Percentiles rank a stretch among this genome's conserved stretches.
These are phyloP conservation scores for Pomacea maculata DNA, from an alignment of 1,140 invertebrate genomes.

Conservation along the genomic window DNA sequence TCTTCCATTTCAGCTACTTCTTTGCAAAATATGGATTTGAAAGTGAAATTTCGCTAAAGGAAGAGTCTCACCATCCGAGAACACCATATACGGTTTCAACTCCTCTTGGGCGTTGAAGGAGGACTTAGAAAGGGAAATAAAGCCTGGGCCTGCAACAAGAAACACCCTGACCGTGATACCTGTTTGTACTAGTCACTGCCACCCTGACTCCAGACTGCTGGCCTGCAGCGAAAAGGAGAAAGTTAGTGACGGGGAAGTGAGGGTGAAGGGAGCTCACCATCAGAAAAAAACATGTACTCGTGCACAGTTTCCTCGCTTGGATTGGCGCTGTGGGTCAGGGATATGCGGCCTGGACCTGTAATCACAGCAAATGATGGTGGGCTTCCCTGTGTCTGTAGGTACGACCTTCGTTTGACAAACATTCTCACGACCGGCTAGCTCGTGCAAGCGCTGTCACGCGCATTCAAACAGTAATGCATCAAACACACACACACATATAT, in stretches of 20 bases:
- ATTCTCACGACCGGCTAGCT: too few relatives aligned
- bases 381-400: background rate
- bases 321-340: slow-evolving; percentile 39
- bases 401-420: background rate
- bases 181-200: too few relatives aligned
- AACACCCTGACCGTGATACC: too few relatives aligned
- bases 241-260: background rate
- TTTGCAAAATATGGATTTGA: too few relatives aligned
- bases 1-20: too few relatives aligned
- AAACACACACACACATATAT: background rate
- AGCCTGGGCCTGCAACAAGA: slow-evolving; percentile 39
- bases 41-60: too few relatives aligned
- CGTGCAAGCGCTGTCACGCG: too few relatives aligned
- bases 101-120: slow-evolving; percentile 40
- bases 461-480: background rate
- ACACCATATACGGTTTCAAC: slow-evolving; percentile 51
- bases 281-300: slow-evolving; percentile 58
- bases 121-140: slow-evolving; percentile 45
- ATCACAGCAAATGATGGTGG: background rate
- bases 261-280: slow-evolving; percentile 47
- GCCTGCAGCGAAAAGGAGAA: background rate
- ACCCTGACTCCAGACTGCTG: too few relatives aligned
- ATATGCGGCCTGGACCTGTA: slow-evolving; percentile 52
- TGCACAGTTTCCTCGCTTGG: slow-evolving; percentile 43
- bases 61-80: slow-evolving; percentile 58